Evolutionary conservation across 2,797 vertebrate genomes (phyloP).

Genomic region (Agapornis canus): DNA sequence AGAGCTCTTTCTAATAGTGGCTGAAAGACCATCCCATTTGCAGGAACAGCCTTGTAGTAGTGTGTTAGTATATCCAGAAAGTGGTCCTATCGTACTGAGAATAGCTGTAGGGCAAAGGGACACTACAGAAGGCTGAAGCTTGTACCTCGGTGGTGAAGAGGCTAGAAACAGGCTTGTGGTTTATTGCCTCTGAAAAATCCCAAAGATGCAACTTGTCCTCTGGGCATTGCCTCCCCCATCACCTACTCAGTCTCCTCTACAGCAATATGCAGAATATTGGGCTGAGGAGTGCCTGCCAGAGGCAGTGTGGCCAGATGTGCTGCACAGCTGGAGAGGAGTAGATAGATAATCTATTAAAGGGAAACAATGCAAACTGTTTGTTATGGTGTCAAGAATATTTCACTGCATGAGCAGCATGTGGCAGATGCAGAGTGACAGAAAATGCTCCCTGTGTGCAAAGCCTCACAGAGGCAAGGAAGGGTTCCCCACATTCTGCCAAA

Average conservation of each 20-base stretch:
- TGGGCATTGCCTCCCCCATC: neutral
- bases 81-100: neutral
- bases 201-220: neutral
- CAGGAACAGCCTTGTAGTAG: neutral
- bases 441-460: neutral
- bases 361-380: neutral
- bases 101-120: neutral
- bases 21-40: neutral
- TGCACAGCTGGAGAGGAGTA: constrained; percentile 48
- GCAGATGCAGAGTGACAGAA: neutral
- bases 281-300: neutral
- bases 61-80: neutral
- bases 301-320: constrained; percentile 29
- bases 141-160: neutral
- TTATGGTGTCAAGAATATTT: neutral
- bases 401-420: neutral
- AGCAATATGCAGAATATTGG: neutral
- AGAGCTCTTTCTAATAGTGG: neutral
- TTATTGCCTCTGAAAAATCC: neutral
- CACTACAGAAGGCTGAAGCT: neutral
- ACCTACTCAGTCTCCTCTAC: neutral
- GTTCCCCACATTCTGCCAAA: neutral
- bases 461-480: neutral
- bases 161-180: neutral
- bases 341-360: constrained; percentile 25